A percentile compares a stretch with the other conserved stretches of the same genome.
phyloP scores from a whole-genome alignment of 2,888 invertebrate genomes.

The Hypsopygia costalis region DNA sequence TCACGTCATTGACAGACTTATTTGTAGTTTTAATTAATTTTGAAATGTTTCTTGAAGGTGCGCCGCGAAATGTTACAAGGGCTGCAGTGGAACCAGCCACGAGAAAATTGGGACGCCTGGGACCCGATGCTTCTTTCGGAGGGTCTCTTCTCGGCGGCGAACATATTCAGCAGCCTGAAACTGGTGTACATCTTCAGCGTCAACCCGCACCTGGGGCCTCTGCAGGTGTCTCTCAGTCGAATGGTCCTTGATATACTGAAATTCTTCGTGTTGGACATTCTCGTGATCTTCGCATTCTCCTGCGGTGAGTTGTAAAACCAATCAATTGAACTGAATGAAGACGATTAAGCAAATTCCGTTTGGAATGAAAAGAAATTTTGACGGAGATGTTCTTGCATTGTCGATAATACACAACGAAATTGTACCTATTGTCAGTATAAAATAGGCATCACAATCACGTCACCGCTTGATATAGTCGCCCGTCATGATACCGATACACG shows the following conservation, averaged over 20 bases:
- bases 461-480: no score
- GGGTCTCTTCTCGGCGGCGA: conserved; percentile 98
- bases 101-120: conserved; percentile 98
- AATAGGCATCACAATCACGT: no score
- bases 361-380: no score
- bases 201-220: conserved; percentile 97
- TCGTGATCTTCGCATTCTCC: conserved; percentile 96
- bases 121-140: conserved; percentile 98
- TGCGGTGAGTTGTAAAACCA: conserved; percentile 89
- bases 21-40: no score
- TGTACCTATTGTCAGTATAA: no score
- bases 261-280: conserved; percentile 95
- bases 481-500: no score
- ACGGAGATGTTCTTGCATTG: no score
- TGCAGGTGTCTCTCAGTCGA: conserved; percentile 96
- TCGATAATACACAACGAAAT: no score
- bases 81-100: conserved; percentile 83
- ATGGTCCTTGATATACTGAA: conserved; percentile 98
- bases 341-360: no score
- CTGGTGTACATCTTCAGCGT: conserved; percentile 98
- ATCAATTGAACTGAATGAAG: no score
- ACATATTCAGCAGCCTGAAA: conserved; percentile 96
- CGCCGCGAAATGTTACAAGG: conserved; percentile 85
- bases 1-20: no score
- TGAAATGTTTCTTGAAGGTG: conserved; percentile 79